Conservation (phyloP, 2,888 invertebrate species). For the Phymatocera aterrima region DNA sequence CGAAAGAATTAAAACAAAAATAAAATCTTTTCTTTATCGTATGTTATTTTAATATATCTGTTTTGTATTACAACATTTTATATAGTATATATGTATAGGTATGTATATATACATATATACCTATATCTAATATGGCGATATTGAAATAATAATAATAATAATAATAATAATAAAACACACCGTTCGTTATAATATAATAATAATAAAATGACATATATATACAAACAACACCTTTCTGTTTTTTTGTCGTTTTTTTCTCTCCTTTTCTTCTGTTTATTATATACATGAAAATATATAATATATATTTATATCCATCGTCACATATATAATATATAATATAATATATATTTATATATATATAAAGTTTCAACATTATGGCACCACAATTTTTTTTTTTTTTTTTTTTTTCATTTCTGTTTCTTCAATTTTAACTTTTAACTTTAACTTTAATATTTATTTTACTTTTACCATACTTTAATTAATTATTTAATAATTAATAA, state of each 20-base stretch:
- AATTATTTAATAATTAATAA: neutral
- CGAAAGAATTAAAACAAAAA: no score
- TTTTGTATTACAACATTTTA: no score
- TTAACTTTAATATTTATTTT: constrained; percentile 43
- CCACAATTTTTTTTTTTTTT: constrained; percentile 63
- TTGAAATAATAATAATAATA: constrained; percentile 14
- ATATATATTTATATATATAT: constrained; percentile 60
- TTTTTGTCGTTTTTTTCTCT: neutral
- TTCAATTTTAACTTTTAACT: neutral
- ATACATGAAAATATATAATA: constrained; percentile 69
- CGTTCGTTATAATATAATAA: constrained; percentile 16
- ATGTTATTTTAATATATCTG: no score
- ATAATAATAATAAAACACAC: constrained; percentile 7
- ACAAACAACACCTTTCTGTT: constrained; percentile 71
- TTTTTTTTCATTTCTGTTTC: no score
- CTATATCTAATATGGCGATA: neutral
- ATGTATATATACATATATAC: constrained; percentile 63
- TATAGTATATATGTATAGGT: constrained; percentile 50
- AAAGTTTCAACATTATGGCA: constrained; percentile 74
- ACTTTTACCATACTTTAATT: constrained; percentile 18
- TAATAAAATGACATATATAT: constrained; percentile 69
- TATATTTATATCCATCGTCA: constrained; percentile 56
- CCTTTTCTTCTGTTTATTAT: constrained; percentile 59
- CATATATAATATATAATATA: constrained; percentile 62
- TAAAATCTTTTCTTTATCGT: no score